Evolutionary conservation across 2,113 vertebrate species (phyloP), one percentile per base, ranked within the genome.

Genomic region (Manacus vitellinus): DNA sequence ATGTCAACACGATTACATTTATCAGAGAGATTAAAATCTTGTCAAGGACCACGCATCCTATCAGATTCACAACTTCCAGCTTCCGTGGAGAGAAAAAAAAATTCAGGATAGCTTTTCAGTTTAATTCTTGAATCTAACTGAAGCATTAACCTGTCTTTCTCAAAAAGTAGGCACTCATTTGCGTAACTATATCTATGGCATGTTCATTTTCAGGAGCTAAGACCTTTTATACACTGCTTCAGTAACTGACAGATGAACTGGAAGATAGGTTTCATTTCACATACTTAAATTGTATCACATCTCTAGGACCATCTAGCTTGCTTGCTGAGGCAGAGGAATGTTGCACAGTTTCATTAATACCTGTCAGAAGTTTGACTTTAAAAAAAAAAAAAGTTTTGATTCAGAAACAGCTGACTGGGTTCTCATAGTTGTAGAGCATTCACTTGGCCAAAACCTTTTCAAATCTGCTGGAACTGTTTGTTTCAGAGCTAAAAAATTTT

Each of bases 401-500:
- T 84, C 73, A 76, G 61, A 82, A 85, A 13, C 12, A 91, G 35
- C 9, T 47, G 55, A 18, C 28, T 89, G 56, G 56, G 37, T 85
- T 56, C 52, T 89, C 4, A 2, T 49, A 58, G 55, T 35, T 56
- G 19, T 24, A 65, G 49, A 56, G 25, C 23, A 28, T 55, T 24
- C 6, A 19, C 28, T 78, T 78, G 41, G 79, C 51, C 49, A 77
- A 94, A 74, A 51, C 59, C 7, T 81, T 81, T 61, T 41, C 65
- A 52, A 46, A 94, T 56, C 19, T 81, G 52, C 41, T 71, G 27
- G 61, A 91, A 72, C 9, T 10, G 21, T 72, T 73, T 88, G 54
- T 70, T 91, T 94, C 78, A 87, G 41, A 92, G 18, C 41, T 54
- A 91, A 72, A 88, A 78, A 15, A 31, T 89, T 76, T 88, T 95